These are phyloP conservation scores for Rhopalosiphum nymphaeae DNA, from an alignment of 2,888 invertebrate genomes.

Conservation along the genomic window DNA sequence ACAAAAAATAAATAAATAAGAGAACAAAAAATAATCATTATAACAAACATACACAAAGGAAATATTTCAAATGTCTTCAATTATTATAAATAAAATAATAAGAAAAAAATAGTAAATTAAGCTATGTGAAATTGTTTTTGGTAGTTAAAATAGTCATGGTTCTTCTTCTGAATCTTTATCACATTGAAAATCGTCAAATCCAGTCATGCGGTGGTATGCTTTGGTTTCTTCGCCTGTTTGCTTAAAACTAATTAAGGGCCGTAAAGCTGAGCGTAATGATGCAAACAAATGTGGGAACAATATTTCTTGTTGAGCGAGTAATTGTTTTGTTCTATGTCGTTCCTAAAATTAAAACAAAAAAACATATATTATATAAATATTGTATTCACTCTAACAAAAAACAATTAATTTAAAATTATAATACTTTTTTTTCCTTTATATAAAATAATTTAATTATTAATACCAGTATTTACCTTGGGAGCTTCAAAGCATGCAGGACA, in stretches of 20 bases:
- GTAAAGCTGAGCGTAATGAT: constrained; percentile 82
- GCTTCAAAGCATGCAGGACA: constrained; percentile 73
- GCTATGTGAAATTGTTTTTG: background rate
- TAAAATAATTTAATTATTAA: background rate
- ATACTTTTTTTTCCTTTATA: background rate
- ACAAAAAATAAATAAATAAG: constrained; percentile 21
- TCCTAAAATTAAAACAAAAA: constrained; percentile 70
- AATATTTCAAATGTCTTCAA: constrained; percentile 33
- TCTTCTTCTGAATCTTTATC: constrained; percentile 63
- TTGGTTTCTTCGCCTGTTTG: constrained; percentile 70
- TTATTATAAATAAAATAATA: background rate
- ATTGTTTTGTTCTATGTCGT: constrained; percentile 76
- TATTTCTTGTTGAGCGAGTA: constrained; percentile 82
- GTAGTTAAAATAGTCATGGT: constrained; percentile 38
- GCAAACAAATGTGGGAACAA: constrained; percentile 81
- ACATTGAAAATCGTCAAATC: background rate
- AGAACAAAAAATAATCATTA: background rate
- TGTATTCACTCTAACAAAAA: background rate
- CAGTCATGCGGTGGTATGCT: constrained; percentile 56
- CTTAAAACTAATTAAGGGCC: constrained; percentile 79
- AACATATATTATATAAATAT: background rate
- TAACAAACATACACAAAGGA: constrained; percentile 12
- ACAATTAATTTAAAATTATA: background rate
- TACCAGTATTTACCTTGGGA: constrained; percentile 71
- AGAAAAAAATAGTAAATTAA: constrained; percentile 20